Percentiles rank a stretch among this genome's conserved stretches.
phyloP scores from a whole-genome alignment of 1,140 invertebrate genomes.

The Trinorchestia longiramus region DNA sequence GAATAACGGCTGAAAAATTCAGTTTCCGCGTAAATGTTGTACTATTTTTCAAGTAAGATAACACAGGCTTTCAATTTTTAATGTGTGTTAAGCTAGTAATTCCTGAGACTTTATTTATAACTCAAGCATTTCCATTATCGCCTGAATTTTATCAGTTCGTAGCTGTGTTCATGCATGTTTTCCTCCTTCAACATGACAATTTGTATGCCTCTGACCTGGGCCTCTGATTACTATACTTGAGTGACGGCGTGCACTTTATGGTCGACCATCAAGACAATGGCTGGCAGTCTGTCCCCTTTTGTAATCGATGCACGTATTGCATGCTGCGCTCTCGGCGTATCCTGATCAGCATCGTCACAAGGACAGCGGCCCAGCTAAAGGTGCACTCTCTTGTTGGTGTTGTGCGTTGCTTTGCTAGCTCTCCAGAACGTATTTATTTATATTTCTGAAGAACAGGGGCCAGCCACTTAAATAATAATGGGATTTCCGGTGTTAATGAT shows the following conservation, averaged over 20 bases:
- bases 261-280: neutral
- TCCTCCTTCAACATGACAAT: neutral
- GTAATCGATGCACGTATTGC: neutral
- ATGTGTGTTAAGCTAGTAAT: neutral
- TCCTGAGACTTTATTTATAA: neutral
- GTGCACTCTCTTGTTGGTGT: too few relatives aligned
- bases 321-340: neutral
- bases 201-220: neutral
- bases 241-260: neutral
- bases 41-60: neutral
- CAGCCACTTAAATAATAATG: too few relatives aligned
- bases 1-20: neutral
- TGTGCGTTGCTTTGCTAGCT: too few relatives aligned
- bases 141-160: neutral
- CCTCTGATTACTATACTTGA: neutral
- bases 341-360: neutral
- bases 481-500: too few relatives aligned
- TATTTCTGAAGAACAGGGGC: too few relatives aligned
- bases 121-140: neutral
- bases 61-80: neutral
- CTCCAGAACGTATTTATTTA: too few relatives aligned
- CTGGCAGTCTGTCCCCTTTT: neutral
- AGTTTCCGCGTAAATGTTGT: neutral
- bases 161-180: neutral
- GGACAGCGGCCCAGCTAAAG: neutral